A percentile compares a stretch with the other conserved stretches of the same genome.
phyloP scores from a whole-genome alignment of 2,797 vertebrate species.

The Amphiprion clarkii region DNA sequence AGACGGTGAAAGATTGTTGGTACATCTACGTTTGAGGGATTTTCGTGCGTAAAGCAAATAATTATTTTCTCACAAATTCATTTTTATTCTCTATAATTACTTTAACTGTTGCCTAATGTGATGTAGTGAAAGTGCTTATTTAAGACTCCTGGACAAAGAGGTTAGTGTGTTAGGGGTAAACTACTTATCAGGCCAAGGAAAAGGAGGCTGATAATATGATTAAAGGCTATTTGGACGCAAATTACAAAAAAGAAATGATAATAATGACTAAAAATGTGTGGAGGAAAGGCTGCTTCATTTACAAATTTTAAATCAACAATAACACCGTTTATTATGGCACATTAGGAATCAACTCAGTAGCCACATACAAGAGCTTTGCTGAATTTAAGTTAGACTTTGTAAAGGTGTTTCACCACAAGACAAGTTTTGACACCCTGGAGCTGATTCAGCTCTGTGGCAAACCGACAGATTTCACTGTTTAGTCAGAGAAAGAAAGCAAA shows the following conservation, averaged over 20 bases:
- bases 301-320: neutral
- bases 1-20: neutral
- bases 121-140: too few relatives aligned
- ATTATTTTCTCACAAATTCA: neutral
- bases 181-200: neutral
- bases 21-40: neutral
- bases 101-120: too few relatives aligned
- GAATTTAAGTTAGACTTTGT: neutral
- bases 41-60: neutral
- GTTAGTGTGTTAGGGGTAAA: too few relatives aligned
- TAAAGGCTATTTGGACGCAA: neutral
- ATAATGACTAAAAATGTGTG: neutral
- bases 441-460: slow-evolving; percentile 28
- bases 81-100: too few relatives aligned
- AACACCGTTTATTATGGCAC: neutral
- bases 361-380: neutral
- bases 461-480: slow-evolving; percentile 48
- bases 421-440: slow-evolving; percentile 43
- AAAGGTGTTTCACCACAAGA: slow-evolving; percentile 17
- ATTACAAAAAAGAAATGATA: neutral
- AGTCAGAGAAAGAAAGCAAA: slow-evolving; percentile 65
- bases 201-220: too few relatives aligned
- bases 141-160: too few relatives aligned
- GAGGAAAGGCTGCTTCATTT: neutral
- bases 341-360: neutral